phyloP scores from a whole-genome alignment of 2,888 invertebrate species.

The Yponomeuta plumbellus region DNA sequence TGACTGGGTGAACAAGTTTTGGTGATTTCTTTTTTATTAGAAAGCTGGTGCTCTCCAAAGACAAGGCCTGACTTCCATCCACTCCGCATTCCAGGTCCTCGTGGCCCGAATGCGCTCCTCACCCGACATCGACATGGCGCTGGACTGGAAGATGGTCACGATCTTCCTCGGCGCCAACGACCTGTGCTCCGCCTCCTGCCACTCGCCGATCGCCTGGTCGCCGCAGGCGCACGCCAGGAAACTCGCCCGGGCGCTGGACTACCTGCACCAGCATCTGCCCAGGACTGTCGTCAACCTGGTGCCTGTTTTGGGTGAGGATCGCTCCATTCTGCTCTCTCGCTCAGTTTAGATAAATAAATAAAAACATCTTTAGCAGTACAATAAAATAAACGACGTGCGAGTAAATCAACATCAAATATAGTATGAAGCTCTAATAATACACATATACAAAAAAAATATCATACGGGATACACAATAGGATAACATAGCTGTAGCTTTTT shows the following conservation, averaged over 20 bases:
- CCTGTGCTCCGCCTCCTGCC: slow-evolving; percentile 83
- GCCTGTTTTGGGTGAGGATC: slow-evolving; percentile 79
- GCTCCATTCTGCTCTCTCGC: not conserved
- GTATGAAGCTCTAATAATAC: no score
- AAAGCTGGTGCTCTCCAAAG: no score
- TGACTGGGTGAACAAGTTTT: no score
- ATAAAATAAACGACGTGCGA: no score
- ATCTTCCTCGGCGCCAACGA: slow-evolving; percentile 86
- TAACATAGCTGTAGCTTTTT: no score
- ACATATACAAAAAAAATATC: no score
- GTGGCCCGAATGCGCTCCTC: slow-evolving; percentile 80
- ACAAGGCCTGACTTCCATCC: not conserved
- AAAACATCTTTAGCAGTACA: no score
- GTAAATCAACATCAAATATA: no score
- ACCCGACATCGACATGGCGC: slow-evolving; percentile 74
- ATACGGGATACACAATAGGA: no score
- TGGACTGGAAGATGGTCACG: slow-evolving; percentile 86
- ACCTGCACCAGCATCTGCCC: slow-evolving; percentile 79
- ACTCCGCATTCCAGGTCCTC: slow-evolving; percentile 68
- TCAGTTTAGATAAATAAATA: no score
- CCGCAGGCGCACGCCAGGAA: slow-evolving; percentile 79
- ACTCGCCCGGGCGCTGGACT: slow-evolving; percentile 80
- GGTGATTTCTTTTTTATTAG: no score
- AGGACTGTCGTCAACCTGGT: slow-evolving; percentile 83
- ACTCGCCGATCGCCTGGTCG: slow-evolving; percentile 76